Evolutionary conservation across 1,140 invertebrate species (phyloP), one percentile per base, ranked within the genome.

Genomic region (Coelopa frigida): DNA sequence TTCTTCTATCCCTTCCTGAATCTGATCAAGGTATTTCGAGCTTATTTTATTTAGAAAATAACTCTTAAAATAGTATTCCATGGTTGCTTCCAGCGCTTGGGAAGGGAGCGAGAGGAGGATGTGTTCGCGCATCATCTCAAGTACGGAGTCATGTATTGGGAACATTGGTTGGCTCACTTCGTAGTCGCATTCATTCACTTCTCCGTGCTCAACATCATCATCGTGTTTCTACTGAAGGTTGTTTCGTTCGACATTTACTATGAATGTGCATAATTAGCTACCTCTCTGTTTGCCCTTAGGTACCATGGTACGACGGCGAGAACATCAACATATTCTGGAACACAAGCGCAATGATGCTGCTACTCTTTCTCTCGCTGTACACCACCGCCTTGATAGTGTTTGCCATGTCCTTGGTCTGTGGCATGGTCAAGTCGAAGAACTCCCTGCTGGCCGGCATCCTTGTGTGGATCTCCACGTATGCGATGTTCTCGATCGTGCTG

Each of bases 51-150:
- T 41, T 24, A 22, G 5, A 41, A 1, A 5, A 7, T 23, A 24
- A 24, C 12, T 24, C 12, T 10, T 41, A 3, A 10, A 20, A 10
- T 21, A 38, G 14, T 40, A 4, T 26, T 40, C 8, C 7, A 7
- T 14, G 21, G 4, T 0, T 41, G 38, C 32, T 33, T n/a, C 14
- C 39, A 12, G 62, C 53, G 55, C 17, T 54, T 57, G 15, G 49
- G 58, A 1, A 43, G 37, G 6, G 62, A 62, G 26, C 33, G 52
- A 3, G 43, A 54, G 27, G 58, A 66, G 27, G 54, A 57, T 24
- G 55, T 59, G 5, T 47, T 55, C 50, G 55, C 49, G 4, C 62
- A 66, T 53, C 58, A 66, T 35, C 65, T 59, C 62, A 51, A 59
- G 15, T 62, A 66, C 27, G 62, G 62, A 0, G 59, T 49, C 36